A percentile compares a stretch with the other conserved stretches of the same genome.
phyloP scores from a whole-genome alignment of 2,113 vertebrate species.

The Loxodonta africana region DNA sequence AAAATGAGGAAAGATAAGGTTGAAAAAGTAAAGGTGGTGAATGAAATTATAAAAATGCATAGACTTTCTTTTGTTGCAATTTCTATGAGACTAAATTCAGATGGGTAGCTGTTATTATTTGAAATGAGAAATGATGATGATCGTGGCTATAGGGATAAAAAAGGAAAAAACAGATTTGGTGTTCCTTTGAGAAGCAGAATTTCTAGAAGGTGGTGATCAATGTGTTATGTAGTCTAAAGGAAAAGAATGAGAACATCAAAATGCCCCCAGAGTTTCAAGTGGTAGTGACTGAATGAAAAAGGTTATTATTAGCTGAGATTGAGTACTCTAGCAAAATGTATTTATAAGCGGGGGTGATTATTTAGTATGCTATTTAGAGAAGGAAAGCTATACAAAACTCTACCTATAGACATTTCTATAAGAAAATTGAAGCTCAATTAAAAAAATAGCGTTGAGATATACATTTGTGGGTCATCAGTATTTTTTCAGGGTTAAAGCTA shows the following conservation, averaged over 20 bases:
- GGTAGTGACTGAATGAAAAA: neutral
- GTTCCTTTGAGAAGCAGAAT: neutral
- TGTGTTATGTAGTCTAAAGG: neutral
- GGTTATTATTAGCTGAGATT: neutral
- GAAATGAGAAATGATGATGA: neutral
- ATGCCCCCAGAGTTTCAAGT: neutral
- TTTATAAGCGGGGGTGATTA: neutral
- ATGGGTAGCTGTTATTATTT: neutral
- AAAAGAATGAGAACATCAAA: neutral
- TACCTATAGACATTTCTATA: neutral
- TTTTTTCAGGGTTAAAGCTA: neutral
- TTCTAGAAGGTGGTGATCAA: neutral
- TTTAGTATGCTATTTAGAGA: neutral
- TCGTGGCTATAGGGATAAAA: neutral
- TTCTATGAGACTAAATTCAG: neutral
- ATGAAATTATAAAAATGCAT: neutral
- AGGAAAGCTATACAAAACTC: neutral
- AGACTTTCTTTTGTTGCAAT: neutral
- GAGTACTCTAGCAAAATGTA: neutral
- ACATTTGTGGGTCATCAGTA: neutral
- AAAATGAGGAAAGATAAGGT: neutral
- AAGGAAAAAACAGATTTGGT: neutral
- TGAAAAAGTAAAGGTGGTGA: neutral
- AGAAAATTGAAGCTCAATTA: neutral
- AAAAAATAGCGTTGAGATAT: constrained; percentile 2